These are phyloP conservation scores for Enteromius unitaeniatus DNA, from an alignment of 2,797 vertebrate genomes.

Conservation along the genomic window DNA sequence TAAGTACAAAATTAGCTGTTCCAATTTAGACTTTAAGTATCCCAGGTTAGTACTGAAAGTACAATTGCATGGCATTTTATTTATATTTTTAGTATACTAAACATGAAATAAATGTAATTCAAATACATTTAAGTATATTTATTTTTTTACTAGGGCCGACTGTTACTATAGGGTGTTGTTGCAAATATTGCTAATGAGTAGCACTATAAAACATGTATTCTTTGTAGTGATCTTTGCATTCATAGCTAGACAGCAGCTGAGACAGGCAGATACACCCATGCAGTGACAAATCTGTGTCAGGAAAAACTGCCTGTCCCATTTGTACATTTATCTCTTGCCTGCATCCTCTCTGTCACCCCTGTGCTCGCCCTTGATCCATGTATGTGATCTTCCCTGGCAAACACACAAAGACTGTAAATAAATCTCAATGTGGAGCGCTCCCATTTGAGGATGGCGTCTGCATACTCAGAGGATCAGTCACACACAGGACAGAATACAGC, in stretches of 20 bases:
- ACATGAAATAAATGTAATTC: too few relatives aligned
- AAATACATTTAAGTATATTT: too few relatives aligned
- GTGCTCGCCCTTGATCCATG: not conserved
- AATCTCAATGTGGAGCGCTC: constrained; percentile 62
- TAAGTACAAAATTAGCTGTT: too few relatives aligned
- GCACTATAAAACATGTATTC: not conserved
- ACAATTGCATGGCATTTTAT: too few relatives aligned
- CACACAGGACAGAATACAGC: constrained; percentile 27
- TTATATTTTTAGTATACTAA: too few relatives aligned
- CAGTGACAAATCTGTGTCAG: not conserved
- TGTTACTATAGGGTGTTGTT: not conserved
- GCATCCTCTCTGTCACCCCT: constrained; percentile 8
- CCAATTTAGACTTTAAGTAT: too few relatives aligned
- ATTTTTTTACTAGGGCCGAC: not conserved
- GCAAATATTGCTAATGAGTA: not conserved
- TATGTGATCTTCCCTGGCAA: constrained; percentile 35
- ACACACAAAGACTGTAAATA: constrained; percentile 60
- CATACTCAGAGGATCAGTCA: constrained; percentile 69
- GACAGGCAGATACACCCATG: not conserved
- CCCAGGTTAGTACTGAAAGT: too few relatives aligned
- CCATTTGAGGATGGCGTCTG: constrained; percentile 51
- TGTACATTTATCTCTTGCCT: constrained; percentile 30
- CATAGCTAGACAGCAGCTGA: not conserved
- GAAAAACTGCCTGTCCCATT: constrained; percentile 1
- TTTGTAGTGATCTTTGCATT: not conserved